Evolutionary conservation across 2,797 vertebrate genomes (phyloP).

Genomic region (Paedocypris micromegethes): DNA sequence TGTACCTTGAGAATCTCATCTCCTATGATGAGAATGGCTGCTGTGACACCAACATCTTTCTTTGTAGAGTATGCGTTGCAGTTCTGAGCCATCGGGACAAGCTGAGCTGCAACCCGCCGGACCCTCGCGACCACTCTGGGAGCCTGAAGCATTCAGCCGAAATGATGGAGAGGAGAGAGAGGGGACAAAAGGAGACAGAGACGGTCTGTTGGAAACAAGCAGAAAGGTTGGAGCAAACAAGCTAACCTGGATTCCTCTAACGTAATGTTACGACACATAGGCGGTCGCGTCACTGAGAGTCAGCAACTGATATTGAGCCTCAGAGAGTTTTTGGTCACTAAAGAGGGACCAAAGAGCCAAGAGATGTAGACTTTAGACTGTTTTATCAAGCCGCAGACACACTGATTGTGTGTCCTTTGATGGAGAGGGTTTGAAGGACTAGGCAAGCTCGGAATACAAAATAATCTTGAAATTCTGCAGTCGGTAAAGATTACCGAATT

Average conservation of each 20-base stretch:
- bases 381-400: too few relatives aligned
- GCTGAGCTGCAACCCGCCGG: slow-evolving; percentile 62
- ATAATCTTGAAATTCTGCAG: too few relatives aligned
- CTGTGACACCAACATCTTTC: slow-evolving; percentile 65
- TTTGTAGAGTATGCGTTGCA: slow-evolving; percentile 39
- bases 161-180: slow-evolving; percentile 10
- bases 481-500: too few relatives aligned
- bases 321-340: too few relatives aligned
- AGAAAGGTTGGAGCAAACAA: slow-evolving; percentile 7
- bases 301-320: too few relatives aligned
- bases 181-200: slow-evolving; percentile 7
- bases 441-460: too few relatives aligned
- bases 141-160: slow-evolving; percentile 54
- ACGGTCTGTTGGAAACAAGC: slow-evolving; percentile 24
- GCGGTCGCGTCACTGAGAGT: too few relatives aligned
- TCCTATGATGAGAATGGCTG: slow-evolving; percentile 88
- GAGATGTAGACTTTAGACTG: too few relatives aligned
- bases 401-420: too few relatives aligned
- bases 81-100: slow-evolving; percentile 63
- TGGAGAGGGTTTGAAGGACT: too few relatives aligned
- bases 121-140: slow-evolving; percentile 61
- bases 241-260: not conserved
- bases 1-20: slow-evolving; percentile 95
- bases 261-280: not conserved
- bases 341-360: too few relatives aligned